phyloP scores from a whole-genome alignment of 1,140 invertebrate genomes.

The Heliothis subflexa region DNA sequence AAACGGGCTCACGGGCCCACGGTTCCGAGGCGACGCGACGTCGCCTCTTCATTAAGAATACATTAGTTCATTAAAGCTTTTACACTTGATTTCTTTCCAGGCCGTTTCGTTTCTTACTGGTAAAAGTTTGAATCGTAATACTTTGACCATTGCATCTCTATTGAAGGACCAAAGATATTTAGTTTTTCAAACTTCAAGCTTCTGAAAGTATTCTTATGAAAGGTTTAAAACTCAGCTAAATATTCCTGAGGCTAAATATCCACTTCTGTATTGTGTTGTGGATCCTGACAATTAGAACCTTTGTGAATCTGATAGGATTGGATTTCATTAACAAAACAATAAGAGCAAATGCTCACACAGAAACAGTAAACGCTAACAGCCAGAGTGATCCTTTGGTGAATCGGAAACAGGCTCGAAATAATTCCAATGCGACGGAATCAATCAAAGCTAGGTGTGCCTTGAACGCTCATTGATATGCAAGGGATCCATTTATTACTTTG shows the following conservation, averaged over 20 bases:
- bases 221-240: too few relatives aligned
- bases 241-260: background rate
- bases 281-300: conserved; percentile 3
- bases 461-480: conserved; percentile 79
- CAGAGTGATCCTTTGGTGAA: conserved; percentile 66
- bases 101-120: background rate
- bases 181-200: too few relatives aligned
- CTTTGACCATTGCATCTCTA: background rate
- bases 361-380: conserved; percentile 61
- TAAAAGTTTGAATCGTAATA: conserved; percentile 2
- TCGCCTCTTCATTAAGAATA: conserved; percentile 60
- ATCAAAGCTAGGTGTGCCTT: conserved; percentile 70
- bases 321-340: conserved; percentile 56
- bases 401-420: conserved; percentile 73
- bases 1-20: conserved; percentile 50
- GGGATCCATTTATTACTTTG: conserved; percentile 70
- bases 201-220: too few relatives aligned
- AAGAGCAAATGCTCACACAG: conserved; percentile 61
- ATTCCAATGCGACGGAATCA: conserved; percentile 75
- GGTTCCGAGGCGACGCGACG: conserved; percentile 38
- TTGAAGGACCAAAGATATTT: background rate
- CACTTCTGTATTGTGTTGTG: background rate
- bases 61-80: conserved; percentile 60
- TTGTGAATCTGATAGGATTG: conserved; percentile 25
- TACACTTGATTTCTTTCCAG: conserved; percentile 46